Evolutionary conservation across 1,140 invertebrate species (phyloP), one percentile per base, ranked within the genome.

Genomic region (Metopolophium dirhodum): DNA sequence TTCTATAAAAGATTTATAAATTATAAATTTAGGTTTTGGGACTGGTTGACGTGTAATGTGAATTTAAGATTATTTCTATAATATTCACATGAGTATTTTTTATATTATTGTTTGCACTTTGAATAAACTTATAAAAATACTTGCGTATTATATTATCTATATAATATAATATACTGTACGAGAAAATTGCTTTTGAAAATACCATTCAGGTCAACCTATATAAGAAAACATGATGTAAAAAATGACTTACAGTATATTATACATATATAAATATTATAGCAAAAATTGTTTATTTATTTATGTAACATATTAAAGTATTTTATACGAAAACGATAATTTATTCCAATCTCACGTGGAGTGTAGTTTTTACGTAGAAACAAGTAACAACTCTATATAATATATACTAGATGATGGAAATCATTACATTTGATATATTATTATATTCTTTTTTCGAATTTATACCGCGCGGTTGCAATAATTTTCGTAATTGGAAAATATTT

Each of bases 401-500:
- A 85, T n/a, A n/a, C 61, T 1, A 14, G 30, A 77, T 77, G 61
- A 77, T 77, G 30, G 61, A 77, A 45, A 49, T 85, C 41, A 45
- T 11, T 77, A 35, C n/a, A n/a, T n/a, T 11, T n/a, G 11, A 14
- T 68, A n/a, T 68, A 83, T 37, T 23, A 37, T 83, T 49, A 87
- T 49, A 30, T 87, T 35, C 20, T 54, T 57, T 51, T 54, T 57
- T 57, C n/a, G 51, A 45, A 41, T 57, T 57, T 90, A 51, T n/a
- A 30, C 49, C 47, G 0, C 7, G 47, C 3, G 35, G n/a, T 90
- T 14, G 8, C 35, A 57, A 57, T 57, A 22, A 37, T 57, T 90
- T 90, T 90, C 57, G 54, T 90, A 57, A 90, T 90, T 54, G 87
- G 45, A 88, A 88, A 57, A 90, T 90, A 90, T 90, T 90, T 90